These are phyloP conservation scores for Pseudomyrmex dendroicus DNA, from an alignment of 1,140 invertebrate species.

Conservation along the genomic window DNA sequence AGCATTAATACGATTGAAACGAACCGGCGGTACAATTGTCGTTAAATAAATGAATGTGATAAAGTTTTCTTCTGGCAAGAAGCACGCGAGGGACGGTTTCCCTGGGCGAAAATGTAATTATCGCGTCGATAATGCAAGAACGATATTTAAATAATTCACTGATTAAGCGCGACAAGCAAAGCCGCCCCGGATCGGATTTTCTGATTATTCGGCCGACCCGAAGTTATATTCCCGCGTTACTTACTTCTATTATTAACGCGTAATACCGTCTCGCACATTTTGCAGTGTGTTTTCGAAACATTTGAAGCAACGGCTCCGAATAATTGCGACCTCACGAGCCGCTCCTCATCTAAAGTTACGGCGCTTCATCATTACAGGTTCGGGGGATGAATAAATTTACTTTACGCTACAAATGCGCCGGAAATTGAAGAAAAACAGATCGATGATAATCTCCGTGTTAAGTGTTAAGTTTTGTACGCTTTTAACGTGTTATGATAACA, in stretches of 20 bases:
- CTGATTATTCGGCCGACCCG: conserved; percentile 7
- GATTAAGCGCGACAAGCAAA: conserved; percentile 51
- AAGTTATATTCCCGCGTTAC: conserved; percentile 23
- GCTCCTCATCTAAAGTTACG: not conserved
- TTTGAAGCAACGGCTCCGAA: not conserved
- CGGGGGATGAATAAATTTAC: conserved; percentile 26
- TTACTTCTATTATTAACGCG: conserved; percentile 22
- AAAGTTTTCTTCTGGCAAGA: conserved; percentile 43
- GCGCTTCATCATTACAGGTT: not conserved
- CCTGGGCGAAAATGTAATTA: conserved; percentile 48
- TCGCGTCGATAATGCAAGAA: conserved; percentile 43
- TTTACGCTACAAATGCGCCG: conserved; percentile 12
- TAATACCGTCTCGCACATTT: conserved; percentile 26
- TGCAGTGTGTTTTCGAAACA: conserved; percentile 41
- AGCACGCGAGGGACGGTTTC: not conserved
- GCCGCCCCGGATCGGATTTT: conserved; percentile 26
- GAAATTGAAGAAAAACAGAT: conserved; percentile 60
- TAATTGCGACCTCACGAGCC: not conserved
- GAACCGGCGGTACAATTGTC: conserved; percentile 9
- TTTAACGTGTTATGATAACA: conserved; percentile 37
- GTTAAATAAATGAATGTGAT: conserved; percentile 37
- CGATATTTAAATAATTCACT: conserved; percentile 51
- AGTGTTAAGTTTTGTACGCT: conserved; percentile 33
- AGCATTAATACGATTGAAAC: not conserved
- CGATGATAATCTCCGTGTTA: conserved; percentile 49